Evolutionary conservation across 2,113 vertebrate species (phyloP).

Genomic region (Pangasianodon gigas): DNA sequence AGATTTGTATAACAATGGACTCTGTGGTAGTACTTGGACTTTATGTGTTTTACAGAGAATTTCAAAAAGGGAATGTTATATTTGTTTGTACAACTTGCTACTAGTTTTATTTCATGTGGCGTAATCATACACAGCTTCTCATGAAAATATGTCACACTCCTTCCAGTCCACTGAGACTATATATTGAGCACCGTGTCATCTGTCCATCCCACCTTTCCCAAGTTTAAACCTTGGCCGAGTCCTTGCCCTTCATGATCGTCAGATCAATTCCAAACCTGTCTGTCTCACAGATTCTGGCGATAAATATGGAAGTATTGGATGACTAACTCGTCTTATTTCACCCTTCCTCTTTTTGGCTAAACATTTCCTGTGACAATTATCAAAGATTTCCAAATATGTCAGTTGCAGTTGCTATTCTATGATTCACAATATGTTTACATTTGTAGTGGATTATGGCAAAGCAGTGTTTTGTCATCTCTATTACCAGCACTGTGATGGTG

Average conservation of each 20-base stretch:
- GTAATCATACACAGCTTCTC: background rate
- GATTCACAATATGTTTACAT: background rate
- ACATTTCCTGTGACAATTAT: background rate
- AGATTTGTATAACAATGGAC: background rate
- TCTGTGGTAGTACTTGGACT: background rate
- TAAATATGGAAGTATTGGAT: slow-evolving; percentile 10
- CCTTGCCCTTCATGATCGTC: background rate
- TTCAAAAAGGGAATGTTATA: background rate
- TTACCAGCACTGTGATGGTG: background rate
- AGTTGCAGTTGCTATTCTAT: background rate
- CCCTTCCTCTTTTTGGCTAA: background rate
- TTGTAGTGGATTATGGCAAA: background rate
- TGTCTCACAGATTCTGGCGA: background rate
- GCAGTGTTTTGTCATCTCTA: background rate
- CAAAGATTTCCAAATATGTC: background rate
- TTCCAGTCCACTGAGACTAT: background rate
- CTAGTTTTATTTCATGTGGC: background rate
- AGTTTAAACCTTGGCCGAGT: slow-evolving; percentile 5
- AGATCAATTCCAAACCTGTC: background rate
- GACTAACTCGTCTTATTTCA: background rate
- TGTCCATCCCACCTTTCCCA: slow-evolving; percentile 2
- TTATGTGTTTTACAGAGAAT: background rate
- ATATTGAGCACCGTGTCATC: background rate
- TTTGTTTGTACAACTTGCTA: background rate
- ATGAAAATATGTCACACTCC: slow-evolving; percentile 15